A percentile compares a stretch with the other conserved stretches of the same genome.
Evolutionary conservation across 2,797 vertebrate genomes (phyloP).

Genomic region (Dermochelys coriacea): DNA sequence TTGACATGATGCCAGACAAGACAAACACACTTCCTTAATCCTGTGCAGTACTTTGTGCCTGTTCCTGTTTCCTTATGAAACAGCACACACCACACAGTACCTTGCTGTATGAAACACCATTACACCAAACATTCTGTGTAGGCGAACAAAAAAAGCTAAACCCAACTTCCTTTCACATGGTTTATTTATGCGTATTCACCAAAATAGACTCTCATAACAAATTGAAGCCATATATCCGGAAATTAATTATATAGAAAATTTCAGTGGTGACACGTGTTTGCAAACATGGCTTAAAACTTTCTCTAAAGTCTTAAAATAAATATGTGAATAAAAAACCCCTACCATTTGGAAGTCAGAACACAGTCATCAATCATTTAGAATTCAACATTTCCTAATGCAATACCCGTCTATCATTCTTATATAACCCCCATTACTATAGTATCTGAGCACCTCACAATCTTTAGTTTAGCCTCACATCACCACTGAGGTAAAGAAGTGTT

Average conservation of each 20-base stretch:
- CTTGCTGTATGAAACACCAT: background rate
- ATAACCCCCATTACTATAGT: background rate
- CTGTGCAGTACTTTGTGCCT: background rate
- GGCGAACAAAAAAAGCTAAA: background rate
- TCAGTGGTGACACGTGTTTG: background rate
- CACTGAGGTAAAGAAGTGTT: background rate
- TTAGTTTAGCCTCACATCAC: background rate
- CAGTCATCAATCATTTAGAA: background rate
- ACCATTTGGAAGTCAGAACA: background rate
- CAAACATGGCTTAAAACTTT: background rate
- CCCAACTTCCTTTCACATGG: background rate
- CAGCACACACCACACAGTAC: background rate
- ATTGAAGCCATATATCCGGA: background rate
- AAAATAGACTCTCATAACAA: background rate
- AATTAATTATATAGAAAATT: background rate
- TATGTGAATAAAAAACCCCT: background rate
- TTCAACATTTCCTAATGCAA: background rate
- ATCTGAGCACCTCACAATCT: background rate
- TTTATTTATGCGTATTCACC: background rate
- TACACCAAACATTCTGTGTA: background rate
- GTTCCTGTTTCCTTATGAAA: background rate
- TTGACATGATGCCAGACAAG: background rate
- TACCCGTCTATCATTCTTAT: background rate
- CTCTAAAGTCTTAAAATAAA: background rate
- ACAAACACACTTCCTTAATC: constrained; percentile 22